Evolutionary conservation across 2,797 vertebrate species (phyloP).

Genomic region (Poeciliopsis presidionis): DNA sequence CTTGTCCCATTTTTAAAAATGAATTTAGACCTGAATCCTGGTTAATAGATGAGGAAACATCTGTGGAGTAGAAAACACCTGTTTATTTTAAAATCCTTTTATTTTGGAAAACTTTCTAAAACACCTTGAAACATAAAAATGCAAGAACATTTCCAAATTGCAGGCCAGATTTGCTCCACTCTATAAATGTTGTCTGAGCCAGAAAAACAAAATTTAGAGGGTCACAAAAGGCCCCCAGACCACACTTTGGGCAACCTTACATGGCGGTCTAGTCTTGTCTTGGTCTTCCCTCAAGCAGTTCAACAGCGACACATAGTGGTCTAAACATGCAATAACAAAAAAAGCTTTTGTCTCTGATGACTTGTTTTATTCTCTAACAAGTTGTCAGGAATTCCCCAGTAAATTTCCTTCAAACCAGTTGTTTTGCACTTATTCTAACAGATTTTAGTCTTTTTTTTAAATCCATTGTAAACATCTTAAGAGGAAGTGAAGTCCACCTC

Average conservation of each 20-base stretch:
- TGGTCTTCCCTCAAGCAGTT: neutral
- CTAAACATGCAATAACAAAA: slow-evolving; percentile 1
- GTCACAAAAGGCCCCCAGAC: neutral
- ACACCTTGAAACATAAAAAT: neutral
- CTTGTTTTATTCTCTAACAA: neutral
- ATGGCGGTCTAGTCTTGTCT: neutral
- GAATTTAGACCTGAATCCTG: neutral
- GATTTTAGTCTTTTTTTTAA: too few species aligned
- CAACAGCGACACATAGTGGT: neutral
- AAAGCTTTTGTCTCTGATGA: neutral
- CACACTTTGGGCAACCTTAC: neutral
- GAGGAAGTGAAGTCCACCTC: too few species aligned
- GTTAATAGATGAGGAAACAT: neutral
- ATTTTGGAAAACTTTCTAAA: neutral
- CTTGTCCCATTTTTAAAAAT: neutral
- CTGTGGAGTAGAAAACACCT: neutral
- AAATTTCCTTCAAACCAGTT: neutral
- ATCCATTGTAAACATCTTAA: too few species aligned
- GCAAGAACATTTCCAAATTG: neutral
- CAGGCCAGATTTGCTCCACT: neutral
- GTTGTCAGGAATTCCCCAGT: slow-evolving; percentile 9
- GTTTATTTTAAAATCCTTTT: neutral
- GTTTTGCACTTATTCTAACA: too few species aligned
- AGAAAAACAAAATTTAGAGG: neutral
- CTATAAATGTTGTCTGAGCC: neutral